Evolutionary conservation across 2,797 vertebrate genomes (phyloP).

Genomic region (Phataginus tricuspis): DNA sequence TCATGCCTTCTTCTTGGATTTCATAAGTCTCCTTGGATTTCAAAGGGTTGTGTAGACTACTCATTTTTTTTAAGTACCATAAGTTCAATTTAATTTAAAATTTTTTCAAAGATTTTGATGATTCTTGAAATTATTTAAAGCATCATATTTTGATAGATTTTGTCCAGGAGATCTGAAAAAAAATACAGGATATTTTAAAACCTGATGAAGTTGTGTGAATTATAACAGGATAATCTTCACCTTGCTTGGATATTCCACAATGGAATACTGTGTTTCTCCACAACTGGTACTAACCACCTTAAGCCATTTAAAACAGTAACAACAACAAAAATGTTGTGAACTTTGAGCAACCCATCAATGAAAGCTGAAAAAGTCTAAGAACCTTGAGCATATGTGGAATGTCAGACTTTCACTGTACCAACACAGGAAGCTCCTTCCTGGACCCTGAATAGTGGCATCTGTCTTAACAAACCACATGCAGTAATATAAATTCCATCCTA

Average conservation of each 20-base stretch:
- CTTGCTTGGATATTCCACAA: background rate
- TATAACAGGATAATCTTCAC: background rate
- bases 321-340: background rate
- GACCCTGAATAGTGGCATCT: background rate
- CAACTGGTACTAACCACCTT: background rate
- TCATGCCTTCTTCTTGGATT: background rate
- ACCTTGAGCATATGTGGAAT: background rate
- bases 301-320: background rate
- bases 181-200: background rate
- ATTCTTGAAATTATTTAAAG: background rate
- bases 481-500: background rate
- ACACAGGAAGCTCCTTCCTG: background rate
- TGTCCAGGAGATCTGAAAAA: background rate
- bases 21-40: background rate
- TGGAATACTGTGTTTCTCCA: background rate
- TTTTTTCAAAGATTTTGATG: background rate
- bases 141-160: background rate
- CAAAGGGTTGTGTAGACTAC: background rate
- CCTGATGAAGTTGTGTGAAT: background rate
- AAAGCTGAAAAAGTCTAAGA: background rate
- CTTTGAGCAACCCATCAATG: background rate
- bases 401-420: background rate
- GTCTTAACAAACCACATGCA: background rate
- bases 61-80: background rate
- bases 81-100: background rate